Base-by-base conservation (phyloP, 2,113 vertebrate genomes). In the Ceyx melanurus region DNA sequence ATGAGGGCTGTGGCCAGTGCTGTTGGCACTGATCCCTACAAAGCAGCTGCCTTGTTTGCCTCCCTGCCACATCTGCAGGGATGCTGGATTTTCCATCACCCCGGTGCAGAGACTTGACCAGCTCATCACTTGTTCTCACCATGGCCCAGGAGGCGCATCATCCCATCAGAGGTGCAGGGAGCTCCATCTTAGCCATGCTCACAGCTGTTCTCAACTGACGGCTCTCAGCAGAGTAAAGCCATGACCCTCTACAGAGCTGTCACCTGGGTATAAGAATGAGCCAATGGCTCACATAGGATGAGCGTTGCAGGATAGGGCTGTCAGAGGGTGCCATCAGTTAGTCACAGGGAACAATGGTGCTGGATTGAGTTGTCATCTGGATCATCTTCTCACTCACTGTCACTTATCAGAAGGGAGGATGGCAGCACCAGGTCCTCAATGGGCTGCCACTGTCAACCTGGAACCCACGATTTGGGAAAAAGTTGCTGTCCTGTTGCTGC, bases 221-320 rank as follows among this genome's bases (percentile, higher is more conserved):
- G 42, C 50, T 48, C 35, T 48, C 60, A 2, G 4, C 12, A 31
- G 9, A 82, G 26, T 42, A 64, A 43, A 73, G 62, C 53, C 3
- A 0, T 43, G 62, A 62, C 15, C 21, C 7, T 50, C 16, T 11
- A 18, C 3, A 1, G 42, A 54, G 29, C 61, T 1, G 0, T 5
- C n/a, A 54, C 37, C 23, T 35, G 22, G 61, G 66, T 1, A 2
- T 5, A 10, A 46, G 71, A 37, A 67, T 0, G 4, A 76, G 50
- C 43, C 3, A 4, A 57, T 2, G 5, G 42, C 50, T 74, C 0
- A 1, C 15, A 18, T 6, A 1, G n/a, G 1, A 1, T 0, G 3
- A 72, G 48, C 7, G 50, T 33, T 7, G 0, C 1, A 1, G 12
- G 60, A 58, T 42, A 11, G 54, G 57, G 33, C 33, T 17, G 10